A percentile compares a stretch with the other conserved stretches of the same genome.
phyloP scores from a whole-genome alignment of 2,888 invertebrate species.

The Machimus atricapillus region DNA sequence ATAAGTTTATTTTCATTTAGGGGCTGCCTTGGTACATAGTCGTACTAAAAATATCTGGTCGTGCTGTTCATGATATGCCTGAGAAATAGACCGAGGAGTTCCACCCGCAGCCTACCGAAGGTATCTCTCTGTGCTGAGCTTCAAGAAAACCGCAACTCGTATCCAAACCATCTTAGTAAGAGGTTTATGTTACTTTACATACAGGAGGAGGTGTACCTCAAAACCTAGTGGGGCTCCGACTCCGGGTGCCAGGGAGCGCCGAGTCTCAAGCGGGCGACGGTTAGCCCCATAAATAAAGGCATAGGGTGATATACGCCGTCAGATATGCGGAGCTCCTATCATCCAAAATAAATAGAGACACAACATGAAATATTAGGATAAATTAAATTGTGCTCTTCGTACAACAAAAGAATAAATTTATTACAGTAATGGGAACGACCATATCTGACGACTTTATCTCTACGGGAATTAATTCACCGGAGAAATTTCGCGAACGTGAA shows the following conservation, averaged over 20 bases:
- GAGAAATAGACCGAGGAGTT: neutral
- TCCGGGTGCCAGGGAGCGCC: neutral
- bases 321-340: neutral
- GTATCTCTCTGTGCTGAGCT: neutral
- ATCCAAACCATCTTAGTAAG: constrained; percentile 19
- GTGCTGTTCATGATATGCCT: neutral
- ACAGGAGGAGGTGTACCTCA: neutral
- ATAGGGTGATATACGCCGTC: constrained; percentile 4
- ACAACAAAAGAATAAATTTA: constrained; percentile 24
- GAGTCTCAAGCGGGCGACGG: neutral
- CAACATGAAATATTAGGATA: constrained; percentile 24
- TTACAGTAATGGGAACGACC: neutral
- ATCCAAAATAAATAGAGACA: constrained; percentile 31
- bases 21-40: neutral
- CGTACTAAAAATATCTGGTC: constrained; percentile 3
- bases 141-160: neutral
- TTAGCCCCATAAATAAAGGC: neutral
- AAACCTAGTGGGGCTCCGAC: neutral
- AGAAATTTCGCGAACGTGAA: neutral
- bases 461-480: neutral
- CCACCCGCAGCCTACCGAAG: neutral
- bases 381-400: constrained; percentile 4
- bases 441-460: constrained; percentile 7
- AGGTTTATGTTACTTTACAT: constrained; percentile 22
- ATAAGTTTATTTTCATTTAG: constrained; percentile 20